Percentiles rank a stretch among this genome's conserved stretches.
These are phyloP conservation scores for Myotis lucifugus DNA, from an alignment of 2,113 vertebrate species.

Conservation along the genomic window DNA sequence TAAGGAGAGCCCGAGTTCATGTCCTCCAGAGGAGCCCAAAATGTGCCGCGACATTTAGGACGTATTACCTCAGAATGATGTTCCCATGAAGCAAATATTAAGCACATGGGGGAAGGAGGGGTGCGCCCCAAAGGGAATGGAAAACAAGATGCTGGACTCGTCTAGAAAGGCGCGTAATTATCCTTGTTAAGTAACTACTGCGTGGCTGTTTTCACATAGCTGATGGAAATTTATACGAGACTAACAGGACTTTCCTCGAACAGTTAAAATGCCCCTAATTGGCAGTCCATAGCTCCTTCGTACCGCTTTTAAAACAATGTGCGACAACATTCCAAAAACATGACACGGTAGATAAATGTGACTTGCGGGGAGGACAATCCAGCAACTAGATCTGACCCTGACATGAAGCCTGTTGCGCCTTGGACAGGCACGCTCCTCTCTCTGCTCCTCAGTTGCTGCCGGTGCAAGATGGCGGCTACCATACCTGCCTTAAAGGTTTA, in stretches of 20 bases:
- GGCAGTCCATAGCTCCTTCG: not conserved
- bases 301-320: not conserved
- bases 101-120: not conserved
- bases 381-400: not conserved
- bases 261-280: not conserved
- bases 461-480: not conserved
- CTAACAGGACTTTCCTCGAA: not conserved
- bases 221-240: not conserved
- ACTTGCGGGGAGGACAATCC: not conserved
- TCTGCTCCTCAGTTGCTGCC: not conserved
- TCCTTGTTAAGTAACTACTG: not conserved
- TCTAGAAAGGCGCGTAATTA: not conserved
- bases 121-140: not conserved
- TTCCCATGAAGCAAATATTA: not conserved
- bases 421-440: not conserved
- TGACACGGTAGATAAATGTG: not conserved
- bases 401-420: not conserved
- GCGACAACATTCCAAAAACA: not conserved
- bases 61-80: not conserved
- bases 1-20: not conserved
- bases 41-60: not conserved
- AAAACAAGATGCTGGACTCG: not conserved
- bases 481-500: not conserved
- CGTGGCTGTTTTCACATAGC: not conserved
- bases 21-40: slow-evolving; percentile 10